These are phyloP conservation scores for Intellagama lesueurii DNA, from an alignment of 2,797 vertebrate species.

Conservation along the genomic window DNA sequence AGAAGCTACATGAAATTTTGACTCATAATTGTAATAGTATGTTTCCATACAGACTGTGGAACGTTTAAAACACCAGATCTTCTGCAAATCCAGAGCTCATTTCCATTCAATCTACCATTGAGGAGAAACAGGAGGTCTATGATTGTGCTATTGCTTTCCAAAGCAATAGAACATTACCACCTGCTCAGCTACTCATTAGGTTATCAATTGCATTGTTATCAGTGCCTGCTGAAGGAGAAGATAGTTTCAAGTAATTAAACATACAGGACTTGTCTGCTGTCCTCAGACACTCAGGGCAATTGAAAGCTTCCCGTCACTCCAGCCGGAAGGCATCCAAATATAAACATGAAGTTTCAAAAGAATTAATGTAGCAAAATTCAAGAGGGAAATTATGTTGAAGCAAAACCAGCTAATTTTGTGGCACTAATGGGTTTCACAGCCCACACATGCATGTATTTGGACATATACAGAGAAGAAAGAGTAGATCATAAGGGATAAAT, in stretches of 20 bases:
- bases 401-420: not conserved
- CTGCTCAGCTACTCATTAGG: not conserved
- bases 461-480: not conserved
- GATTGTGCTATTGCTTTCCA: not conserved
- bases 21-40: not conserved
- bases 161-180: not conserved
- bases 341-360: not conserved
- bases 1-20: not conserved
- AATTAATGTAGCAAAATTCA: not conserved
- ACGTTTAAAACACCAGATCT: not conserved
- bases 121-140: not conserved
- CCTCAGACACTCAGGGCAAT: not conserved
- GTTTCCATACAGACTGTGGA: not conserved
- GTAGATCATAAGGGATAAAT: not conserved
- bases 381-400: not conserved
- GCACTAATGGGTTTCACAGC: not conserved
- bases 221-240: not conserved
- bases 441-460: no score
- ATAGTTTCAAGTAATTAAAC: not conserved
- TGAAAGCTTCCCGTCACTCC: not conserved
- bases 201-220: slow-evolving; percentile 14
- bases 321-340: not conserved
- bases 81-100: not conserved
- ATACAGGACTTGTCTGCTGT: not conserved
- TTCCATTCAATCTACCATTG: not conserved